Evolutionary conservation across 2,888 invertebrate species (phyloP), one percentile per base, ranked within the genome.

Genomic region (Dendrolimus houi): DNA sequence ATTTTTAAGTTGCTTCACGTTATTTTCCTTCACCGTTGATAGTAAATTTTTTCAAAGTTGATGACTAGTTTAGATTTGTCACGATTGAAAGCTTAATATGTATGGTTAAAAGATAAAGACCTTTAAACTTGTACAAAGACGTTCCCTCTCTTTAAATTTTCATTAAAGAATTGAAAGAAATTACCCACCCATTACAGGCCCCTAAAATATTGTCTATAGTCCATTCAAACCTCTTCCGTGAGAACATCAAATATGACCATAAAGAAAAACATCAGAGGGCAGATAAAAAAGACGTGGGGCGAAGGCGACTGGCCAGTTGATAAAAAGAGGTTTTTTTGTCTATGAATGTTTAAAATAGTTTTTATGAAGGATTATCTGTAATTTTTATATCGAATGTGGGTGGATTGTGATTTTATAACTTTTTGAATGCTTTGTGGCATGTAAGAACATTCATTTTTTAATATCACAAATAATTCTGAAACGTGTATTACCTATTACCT

Each of bases 171-270:
- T 10, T 47, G 47, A 47, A 47, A 60, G 64, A 67, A 8, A 47
- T 47, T 47, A 47, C 9, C 47, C 47, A 47, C 47, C 47, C 47
- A 47, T 47, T 12, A 47, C 8, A 9, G 47, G 47, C 6, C 47
- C 47, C 47, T 12, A 47, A 47, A 47, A 47, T 47, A 47, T 47
- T 47, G 47, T 47, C 47, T 47, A 47, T 67, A 75, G 84, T 83
- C 84, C 83, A 84, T 86, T 83, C 81, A 85, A 76, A 74, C 81
- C 86, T 85, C 54, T 83, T 85, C 86, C 88, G 88, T 89, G 88
- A 87, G 88, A 89, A 89, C 83, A 47, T 80, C 81, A 87, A 87
- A 88, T 72, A 88, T 73, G 75, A 74, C 74, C 80, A 81, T 81
- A 83, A 72, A 78, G 73, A 85, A 85, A 85, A 84, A 85, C 64